These are phyloP conservation scores for Mormyrus iriodes DNA, from an alignment of 2,113 vertebrate genomes.

Conservation along the genomic window DNA sequence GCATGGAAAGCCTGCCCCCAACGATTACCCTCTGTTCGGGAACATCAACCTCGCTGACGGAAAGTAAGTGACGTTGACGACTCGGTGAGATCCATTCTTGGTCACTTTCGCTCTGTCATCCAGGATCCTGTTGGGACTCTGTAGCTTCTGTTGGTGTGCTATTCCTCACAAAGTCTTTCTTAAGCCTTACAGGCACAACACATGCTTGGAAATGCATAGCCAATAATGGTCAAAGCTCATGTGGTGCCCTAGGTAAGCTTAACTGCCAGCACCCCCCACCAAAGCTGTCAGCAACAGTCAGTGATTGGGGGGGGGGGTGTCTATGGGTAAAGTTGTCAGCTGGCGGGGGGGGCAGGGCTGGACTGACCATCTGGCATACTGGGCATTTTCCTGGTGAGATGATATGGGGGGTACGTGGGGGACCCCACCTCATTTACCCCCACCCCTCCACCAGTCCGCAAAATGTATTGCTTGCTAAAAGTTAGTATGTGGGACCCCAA, in stretches of 20 bases:
- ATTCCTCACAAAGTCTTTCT: background rate
- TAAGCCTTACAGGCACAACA: background rate
- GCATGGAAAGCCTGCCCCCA: constrained; percentile 81
- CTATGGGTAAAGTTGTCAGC: background rate
- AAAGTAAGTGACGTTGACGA: constrained; percentile 77
- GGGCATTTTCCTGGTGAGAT: background rate
- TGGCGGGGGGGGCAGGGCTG: background rate
- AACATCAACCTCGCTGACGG: constrained; percentile 88
- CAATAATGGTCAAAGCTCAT: background rate
- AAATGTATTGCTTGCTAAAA: background rate
- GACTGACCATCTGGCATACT: background rate
- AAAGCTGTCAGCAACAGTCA: background rate
- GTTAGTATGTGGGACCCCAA: background rate
- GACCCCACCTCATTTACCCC: no score
- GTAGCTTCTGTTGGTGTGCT: background rate
- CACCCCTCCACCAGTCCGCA: background rate
- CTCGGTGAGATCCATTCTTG: no score
- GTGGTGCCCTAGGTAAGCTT: no score
- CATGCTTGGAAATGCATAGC: background rate
- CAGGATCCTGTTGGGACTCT: background rate
- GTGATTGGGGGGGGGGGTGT: background rate
- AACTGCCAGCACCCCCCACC: no score
- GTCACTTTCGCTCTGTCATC: background rate
- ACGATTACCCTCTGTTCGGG: constrained; percentile 90
- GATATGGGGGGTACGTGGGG: background rate